Evolutionary conservation across 2,888 invertebrate genomes (phyloP), one percentile per base, ranked within the genome.

Genomic region (Cryptophagus acutangulus): DNA sequence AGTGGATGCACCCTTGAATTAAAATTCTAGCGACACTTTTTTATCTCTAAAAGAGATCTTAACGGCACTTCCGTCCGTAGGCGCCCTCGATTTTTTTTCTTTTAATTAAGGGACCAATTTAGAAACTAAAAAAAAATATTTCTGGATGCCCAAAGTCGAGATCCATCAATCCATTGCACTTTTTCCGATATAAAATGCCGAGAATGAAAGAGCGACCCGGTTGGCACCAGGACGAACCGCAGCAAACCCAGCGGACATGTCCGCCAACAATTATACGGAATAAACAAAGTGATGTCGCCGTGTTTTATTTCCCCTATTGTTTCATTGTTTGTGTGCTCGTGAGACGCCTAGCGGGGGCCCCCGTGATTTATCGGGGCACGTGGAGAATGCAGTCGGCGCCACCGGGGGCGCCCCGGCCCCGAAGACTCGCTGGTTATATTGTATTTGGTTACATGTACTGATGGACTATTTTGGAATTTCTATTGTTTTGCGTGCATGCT

Each of bases 301-400:
- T 65, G 65, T 68, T 69, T 67, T 67, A 68, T 70, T 68, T 65
- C 63, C 67, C 67, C 68, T 57, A 69, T 68, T 70, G 69, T 69
- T 68, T 69, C 68, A 69, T 68, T 68, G 69, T 69, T 65, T 66
- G 64, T 60, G 62, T 52, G 62, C 59, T 65, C 66, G 66, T 66
- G 67, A 66, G 65, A 66, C 63, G 65, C 66, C 61, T 62, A 55
- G 61, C 64, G 63, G 65, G 66, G 67, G 65, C 59, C 61, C 55
- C 65, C 58, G 68, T 70, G 69, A 69, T 70, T 70, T 70, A 70
- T 70, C 60, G 64, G 67, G 64, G 68, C 67, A 62, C 65, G 66
- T 63, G 66, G 67, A 57, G 67, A 66, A 67, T 66, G 67, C 66
- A 67, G 67, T 61, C 69, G 69, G 68, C 70, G 68, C 63, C 69